Evolutionary conservation across 2,113 vertebrate species (phyloP).

Genomic region (Lampris incognitus): DNA sequence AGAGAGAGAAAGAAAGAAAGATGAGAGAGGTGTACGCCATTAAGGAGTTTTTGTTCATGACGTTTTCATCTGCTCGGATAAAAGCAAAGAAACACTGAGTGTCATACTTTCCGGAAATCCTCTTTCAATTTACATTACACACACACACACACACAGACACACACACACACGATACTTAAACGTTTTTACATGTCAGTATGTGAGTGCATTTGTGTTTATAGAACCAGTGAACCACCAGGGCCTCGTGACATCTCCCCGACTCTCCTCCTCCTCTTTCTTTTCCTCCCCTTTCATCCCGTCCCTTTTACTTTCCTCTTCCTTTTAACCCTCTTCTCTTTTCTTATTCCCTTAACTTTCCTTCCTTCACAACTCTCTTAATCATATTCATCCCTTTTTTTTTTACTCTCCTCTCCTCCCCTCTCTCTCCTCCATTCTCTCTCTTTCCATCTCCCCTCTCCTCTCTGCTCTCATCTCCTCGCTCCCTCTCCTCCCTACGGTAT

Average conservation of each 20-base stretch:
- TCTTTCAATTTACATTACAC: no score
- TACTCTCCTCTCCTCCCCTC: not conserved
- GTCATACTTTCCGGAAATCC: no score
- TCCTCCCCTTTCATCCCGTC: not conserved
- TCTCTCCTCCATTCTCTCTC: not conserved
- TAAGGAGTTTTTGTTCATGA: not conserved
- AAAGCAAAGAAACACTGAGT: constrained; percentile 7
- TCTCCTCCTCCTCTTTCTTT: not conserved
- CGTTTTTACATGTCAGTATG: not conserved
- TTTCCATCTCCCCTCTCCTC: not conserved
- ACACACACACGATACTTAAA: not conserved
- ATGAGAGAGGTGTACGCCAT: not conserved
- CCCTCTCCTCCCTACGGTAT: constrained; percentile 62
- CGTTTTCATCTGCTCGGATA: not conserved
- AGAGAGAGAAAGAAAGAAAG: constrained; percentile 1
- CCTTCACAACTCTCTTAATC: not conserved
- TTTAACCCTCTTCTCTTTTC: not conserved
- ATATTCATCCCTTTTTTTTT: not conserved
- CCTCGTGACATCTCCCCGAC: not conserved
- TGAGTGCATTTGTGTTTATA: not conserved
- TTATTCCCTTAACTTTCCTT: not conserved
- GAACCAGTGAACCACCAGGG: not conserved
- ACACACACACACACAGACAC: not conserved
- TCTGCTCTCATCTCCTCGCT: not conserved
- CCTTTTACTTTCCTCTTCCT: not conserved